Percentiles rank a stretch among this genome's conserved stretches.
These are phyloP conservation scores for Eidolon helvum DNA, from an alignment of 2,113 vertebrate species.

Conservation along the genomic window DNA sequence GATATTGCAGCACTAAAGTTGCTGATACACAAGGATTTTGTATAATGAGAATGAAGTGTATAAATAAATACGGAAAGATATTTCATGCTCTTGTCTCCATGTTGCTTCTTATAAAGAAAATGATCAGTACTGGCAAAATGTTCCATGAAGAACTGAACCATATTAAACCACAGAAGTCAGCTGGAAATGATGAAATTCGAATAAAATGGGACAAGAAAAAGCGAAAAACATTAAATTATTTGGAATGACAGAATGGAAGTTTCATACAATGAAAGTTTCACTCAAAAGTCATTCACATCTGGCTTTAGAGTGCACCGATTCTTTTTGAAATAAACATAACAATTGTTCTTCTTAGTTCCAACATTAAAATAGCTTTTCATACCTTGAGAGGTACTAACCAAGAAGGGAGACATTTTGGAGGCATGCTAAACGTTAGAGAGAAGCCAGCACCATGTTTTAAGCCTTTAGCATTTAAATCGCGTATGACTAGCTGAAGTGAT, in stretches of 20 bases:
- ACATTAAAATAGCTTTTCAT: not conserved
- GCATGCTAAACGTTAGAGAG: not conserved
- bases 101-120: not conserved
- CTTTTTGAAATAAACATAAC: not conserved
- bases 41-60: not conserved
- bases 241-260: not conserved
- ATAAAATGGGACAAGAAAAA: not conserved
- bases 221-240: not conserved
- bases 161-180: not conserved
- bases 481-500: not conserved
- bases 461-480: not conserved
- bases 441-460: not conserved
- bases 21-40: not conserved
- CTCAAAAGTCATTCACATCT: not conserved
- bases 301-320: not conserved
- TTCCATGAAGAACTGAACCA: not conserved
- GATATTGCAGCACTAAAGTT: not conserved
- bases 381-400: not conserved
- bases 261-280: not conserved
- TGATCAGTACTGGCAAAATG: not conserved
- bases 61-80: not conserved
- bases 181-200: not conserved
- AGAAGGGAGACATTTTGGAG: not conserved
- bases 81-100: not conserved
- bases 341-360: not conserved